phyloP scores from a whole-genome alignment of 2,888 invertebrate genomes.

The Odontocolon sp. region DNA sequence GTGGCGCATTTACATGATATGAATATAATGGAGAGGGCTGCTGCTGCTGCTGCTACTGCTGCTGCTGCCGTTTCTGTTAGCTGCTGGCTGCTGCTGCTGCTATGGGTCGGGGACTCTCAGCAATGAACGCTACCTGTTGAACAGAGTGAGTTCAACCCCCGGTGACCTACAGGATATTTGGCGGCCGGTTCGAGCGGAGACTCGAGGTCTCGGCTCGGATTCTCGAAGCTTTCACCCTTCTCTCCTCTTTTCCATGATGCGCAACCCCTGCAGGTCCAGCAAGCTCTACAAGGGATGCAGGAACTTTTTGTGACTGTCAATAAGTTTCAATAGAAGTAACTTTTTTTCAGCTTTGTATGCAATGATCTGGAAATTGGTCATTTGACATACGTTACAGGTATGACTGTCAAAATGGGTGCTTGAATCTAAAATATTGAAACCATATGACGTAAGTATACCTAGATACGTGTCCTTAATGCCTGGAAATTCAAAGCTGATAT shows the following conservation, averaged over 20 bases:
- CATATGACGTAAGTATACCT: no score
- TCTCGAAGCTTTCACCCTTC: background rate
- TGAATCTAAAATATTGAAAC: no score
- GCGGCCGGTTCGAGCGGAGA: constrained; percentile 23
- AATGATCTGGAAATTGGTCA: no score
- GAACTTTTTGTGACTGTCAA: background rate
- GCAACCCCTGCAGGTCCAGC: background rate
- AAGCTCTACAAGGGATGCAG: background rate
- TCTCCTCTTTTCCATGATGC: background rate
- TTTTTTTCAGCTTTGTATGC: background rate
- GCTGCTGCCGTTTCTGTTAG: constrained; percentile 38
- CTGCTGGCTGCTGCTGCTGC: constrained; percentile 3
- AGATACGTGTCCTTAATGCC: no score
- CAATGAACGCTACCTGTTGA: constrained; percentile 79
- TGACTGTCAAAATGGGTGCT: no score
- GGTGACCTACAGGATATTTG: constrained; percentile 74
- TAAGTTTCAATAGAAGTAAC: background rate
- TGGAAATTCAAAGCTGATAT: no score
- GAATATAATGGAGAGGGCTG: constrained; percentile 80
- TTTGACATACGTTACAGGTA: no score
- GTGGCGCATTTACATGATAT: constrained; percentile 80
- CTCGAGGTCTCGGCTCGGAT: background rate
- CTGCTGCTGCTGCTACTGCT: constrained; percentile 53
- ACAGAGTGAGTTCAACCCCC: constrained; percentile 74
- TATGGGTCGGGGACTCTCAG: constrained; percentile 64